phyloP scores from a whole-genome alignment of 2,113 vertebrate species.

The Petrocephalus zakoni region DNA sequence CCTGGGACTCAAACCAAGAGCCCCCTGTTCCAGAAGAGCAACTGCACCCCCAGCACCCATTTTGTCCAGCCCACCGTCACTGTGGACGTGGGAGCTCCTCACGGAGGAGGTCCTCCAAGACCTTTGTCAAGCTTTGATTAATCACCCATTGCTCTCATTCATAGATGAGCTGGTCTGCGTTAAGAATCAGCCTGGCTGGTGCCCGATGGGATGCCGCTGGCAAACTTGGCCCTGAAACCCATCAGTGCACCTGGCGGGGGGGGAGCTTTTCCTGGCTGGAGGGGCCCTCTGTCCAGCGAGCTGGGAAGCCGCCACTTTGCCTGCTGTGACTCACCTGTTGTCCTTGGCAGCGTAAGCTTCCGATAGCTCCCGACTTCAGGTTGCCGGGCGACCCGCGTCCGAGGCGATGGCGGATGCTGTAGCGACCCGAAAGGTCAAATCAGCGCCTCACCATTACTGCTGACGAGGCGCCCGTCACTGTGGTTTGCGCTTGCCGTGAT shows the following conservation, averaged over 20 bases:
- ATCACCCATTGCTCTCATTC: conserved; percentile 48
- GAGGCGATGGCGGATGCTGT: background rate
- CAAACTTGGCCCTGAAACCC: conserved; percentile 56
- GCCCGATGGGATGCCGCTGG: conserved; percentile 40
- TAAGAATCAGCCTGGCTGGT: conserved; percentile 56
- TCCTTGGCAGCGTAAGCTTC: conserved; percentile 42
- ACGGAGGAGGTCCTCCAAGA: conserved; percentile 25
- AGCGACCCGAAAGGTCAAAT: background rate
- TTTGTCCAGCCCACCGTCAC: background rate
- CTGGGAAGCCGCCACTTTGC: conserved; percentile 40
- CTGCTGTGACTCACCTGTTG: conserved; percentile 57
- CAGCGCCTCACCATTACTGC: background rate
- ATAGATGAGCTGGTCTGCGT: conserved; percentile 57
- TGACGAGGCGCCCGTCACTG: background rate
- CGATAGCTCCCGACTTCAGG: conserved; percentile 18
- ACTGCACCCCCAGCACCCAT: background rate
- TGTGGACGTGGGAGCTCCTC: conserved; percentile 29
- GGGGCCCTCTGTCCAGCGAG: conserved; percentile 58
- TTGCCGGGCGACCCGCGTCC: background rate
- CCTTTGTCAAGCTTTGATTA: conserved; percentile 44
- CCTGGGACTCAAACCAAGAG: background rate
- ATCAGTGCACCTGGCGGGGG: conserved; percentile 22
- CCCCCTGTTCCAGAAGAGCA: background rate
- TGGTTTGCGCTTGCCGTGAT: background rate
- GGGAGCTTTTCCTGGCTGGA: conserved; percentile 49